Evolutionary conservation across 2,113 vertebrate genomes (phyloP).

Genomic region (Phainopepla nitens): DNA sequence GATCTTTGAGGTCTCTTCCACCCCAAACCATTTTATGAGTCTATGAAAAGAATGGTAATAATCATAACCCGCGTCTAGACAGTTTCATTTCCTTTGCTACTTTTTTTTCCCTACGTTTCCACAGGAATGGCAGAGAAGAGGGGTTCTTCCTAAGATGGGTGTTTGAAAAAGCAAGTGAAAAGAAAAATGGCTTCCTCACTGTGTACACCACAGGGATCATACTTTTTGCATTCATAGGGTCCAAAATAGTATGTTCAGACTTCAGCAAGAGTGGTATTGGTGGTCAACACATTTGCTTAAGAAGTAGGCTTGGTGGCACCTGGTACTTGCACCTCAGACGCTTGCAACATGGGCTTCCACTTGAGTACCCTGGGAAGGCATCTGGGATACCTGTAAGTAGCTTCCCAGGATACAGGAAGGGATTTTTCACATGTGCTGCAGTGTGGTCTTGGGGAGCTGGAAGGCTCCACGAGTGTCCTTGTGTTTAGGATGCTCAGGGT

Average conservation of each 20-base stretch:
- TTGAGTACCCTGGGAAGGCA: neutral
- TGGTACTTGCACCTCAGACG: neutral
- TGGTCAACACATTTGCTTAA: neutral
- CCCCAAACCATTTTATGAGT: neutral
- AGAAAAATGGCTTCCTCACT: neutral
- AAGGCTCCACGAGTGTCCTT: no score
- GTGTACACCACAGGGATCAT: neutral
- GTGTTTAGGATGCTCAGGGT: neutral
- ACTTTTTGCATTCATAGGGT: neutral
- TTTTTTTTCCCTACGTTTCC: neutral
- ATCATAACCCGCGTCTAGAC: neutral
- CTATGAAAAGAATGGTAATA: neutral
- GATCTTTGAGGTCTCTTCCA: neutral
- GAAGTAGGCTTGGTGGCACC: neutral
- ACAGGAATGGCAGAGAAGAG: neutral
- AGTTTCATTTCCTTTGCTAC: neutral
- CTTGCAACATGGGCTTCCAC: neutral
- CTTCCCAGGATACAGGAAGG: neutral
- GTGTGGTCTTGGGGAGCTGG: neutral
- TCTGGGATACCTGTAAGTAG: neutral
- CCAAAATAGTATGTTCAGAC: neutral
- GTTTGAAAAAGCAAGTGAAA: neutral
- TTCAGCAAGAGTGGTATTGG: neutral
- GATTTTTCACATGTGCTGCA: neutral
- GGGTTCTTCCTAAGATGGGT: fast-evolving